Conservation (phyloP, 2,113 vertebrate species). For the Callaeas wilsoni region DNA sequence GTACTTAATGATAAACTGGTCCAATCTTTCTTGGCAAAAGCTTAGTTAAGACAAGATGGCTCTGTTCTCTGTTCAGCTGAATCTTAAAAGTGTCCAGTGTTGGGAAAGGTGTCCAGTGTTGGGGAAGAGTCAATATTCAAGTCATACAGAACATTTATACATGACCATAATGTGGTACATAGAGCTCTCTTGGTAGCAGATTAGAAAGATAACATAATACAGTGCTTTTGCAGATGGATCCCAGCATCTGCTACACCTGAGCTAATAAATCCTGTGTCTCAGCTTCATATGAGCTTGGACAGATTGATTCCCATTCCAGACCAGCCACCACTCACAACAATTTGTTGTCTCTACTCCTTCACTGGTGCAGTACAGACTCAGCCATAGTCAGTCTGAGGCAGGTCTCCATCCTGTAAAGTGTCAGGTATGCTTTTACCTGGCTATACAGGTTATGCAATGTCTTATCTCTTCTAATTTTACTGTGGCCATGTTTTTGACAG, state of each 20-base stretch:
- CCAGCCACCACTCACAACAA: neutral
- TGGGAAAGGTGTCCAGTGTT: neutral
- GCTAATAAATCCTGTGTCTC: neutral
- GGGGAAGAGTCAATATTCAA: neutral
- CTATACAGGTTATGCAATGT: neutral
- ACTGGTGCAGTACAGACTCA: neutral
- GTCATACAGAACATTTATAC: neutral
- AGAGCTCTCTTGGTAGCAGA: neutral
- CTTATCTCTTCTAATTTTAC: neutral
- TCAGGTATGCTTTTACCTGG: neutral
- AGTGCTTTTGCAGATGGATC: neutral
- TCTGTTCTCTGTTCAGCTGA: neutral
- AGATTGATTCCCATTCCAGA: neutral
- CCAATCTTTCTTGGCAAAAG: neutral
- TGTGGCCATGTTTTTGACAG: neutral
- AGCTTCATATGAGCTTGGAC: neutral
- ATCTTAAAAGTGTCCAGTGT: neutral
- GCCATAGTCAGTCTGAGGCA: neutral
- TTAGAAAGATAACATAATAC: neutral
- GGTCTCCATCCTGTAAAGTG: neutral
- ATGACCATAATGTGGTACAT: neutral
- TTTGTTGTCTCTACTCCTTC: neutral
- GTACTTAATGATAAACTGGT: neutral
- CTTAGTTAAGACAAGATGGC: neutral
- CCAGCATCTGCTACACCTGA: neutral